These are phyloP conservation scores for Mixornis gularis DNA, from an alignment of 2,113 vertebrate species.

Conservation along the genomic window DNA sequence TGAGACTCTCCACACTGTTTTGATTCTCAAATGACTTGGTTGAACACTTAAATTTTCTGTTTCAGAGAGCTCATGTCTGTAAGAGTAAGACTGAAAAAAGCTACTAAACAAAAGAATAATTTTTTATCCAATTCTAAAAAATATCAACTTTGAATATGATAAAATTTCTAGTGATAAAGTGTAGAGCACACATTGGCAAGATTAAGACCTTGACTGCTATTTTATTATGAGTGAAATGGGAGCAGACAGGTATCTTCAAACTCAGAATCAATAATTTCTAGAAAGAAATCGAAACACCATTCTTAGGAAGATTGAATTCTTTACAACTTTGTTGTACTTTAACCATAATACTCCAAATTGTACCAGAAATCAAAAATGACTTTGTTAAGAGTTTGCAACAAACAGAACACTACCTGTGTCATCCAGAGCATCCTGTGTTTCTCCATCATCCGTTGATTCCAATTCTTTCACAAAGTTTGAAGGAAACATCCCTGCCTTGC, in stretches of 20 bases:
- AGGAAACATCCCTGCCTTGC: slow-evolving; percentile 86
- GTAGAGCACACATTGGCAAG: not conserved
- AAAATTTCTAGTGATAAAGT: not conserved
- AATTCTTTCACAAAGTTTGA: slow-evolving; percentile 96
- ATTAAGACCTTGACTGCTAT: not conserved
- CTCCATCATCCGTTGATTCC: slow-evolving; percentile 75
- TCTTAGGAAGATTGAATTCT: not conserved
- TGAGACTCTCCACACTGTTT: not conserved
- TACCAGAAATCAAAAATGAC: not conserved
- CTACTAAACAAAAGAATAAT: not conserved
- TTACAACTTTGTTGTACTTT: not conserved
- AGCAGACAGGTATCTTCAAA: not conserved
- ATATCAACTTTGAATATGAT: not conserved
- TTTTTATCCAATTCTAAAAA: not conserved
- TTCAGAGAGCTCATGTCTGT: not conserved
- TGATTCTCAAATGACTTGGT: not conserved
- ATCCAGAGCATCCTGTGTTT: slow-evolving; percentile 74
- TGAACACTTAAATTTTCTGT: not conserved
- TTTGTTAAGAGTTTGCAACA: not conserved
- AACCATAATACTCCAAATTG: not conserved
- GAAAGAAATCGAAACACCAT: not conserved
- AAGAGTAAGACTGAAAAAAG: not conserved
- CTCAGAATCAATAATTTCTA: not conserved
- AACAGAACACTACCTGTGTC: slow-evolving; percentile 75
- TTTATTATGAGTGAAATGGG: not conserved